phyloP scores from a whole-genome alignment of 30 jellyfish, hydroid and myxozoan genomes.

The Pelagia noctiluca region DNA sequence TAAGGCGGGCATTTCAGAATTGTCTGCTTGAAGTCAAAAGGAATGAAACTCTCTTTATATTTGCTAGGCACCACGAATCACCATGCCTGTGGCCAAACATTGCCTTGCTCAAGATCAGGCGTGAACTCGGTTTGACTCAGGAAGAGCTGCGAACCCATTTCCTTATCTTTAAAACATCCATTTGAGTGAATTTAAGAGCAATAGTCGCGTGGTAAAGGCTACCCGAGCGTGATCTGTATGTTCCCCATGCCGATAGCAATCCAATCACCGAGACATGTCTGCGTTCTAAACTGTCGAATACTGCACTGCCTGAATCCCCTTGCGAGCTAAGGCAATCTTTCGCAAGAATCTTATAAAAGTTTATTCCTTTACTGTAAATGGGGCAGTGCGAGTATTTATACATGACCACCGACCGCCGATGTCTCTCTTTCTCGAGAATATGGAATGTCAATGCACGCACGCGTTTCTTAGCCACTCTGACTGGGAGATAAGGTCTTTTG shows the following conservation, averaged over 20 bases:
- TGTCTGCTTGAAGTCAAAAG: too few species aligned
- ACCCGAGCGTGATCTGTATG: constrained; percentile 13
- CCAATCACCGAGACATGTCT: constrained; percentile 34
- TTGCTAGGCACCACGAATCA: too few species aligned
- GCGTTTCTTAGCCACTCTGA: constrained; percentile 17
- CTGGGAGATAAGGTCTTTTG: constrained; percentile 37
- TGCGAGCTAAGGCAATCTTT: constrained; percentile 57
- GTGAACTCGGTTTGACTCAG: too few species aligned
- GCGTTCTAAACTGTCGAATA: constrained; percentile 24
- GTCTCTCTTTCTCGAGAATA: constrained; percentile 10
- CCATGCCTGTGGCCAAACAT: too few species aligned
- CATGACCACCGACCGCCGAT: constrained; percentile 9
- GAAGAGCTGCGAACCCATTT: constrained; percentile 37
- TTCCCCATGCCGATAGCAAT: constrained; percentile 45
- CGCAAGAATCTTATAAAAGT: constrained; percentile 20
- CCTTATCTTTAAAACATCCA: constrained; percentile 33
- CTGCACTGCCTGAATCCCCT: constrained; percentile 71
- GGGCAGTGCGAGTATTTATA: constrained; percentile 59
- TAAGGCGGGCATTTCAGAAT: too few species aligned
- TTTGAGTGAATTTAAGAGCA: constrained; percentile 24
- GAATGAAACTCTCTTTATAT: too few species aligned
- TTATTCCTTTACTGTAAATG: background rate
- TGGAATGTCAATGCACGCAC: constrained; percentile 44
- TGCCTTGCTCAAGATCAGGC: too few species aligned
- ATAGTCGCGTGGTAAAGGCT: constrained; percentile 13